Evolutionary conservation across 1,140 invertebrate species (phyloP).

Genomic region (Neomicropteryx cornuta): DNA sequence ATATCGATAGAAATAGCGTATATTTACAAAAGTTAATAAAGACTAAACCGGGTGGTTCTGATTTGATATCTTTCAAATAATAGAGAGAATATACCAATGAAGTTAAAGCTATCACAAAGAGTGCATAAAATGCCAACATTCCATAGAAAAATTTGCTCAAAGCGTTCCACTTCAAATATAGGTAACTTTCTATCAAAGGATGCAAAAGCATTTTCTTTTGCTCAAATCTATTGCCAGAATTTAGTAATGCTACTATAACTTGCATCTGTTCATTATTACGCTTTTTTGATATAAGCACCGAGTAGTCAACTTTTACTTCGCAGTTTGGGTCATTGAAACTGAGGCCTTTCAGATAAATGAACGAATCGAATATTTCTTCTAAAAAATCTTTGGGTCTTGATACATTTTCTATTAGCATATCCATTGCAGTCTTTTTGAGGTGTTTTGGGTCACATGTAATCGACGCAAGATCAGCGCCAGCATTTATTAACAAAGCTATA

Average conservation of each 20-base stretch:
- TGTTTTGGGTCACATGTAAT: constrained; percentile 41
- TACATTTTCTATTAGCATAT: constrained; percentile 37
- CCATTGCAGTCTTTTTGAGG: constrained; percentile 27
- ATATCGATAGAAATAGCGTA: constrained; percentile 22
- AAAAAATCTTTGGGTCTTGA: constrained; percentile 39
- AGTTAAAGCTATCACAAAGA: constrained; percentile 33
- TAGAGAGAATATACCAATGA: constrained; percentile 29
- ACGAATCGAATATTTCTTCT: constrained; percentile 37
- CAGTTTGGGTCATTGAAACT: constrained; percentile 33
- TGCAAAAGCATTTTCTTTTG: constrained; percentile 39
- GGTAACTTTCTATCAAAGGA: constrained; percentile 41
- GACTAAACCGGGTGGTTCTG: constrained; percentile 18
- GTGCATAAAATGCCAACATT: constrained; percentile 34
- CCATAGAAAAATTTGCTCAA: constrained; percentile 37
- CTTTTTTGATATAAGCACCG: constrained; percentile 29
- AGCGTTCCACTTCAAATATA: constrained; percentile 44
- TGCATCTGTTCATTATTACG: constrained; percentile 35
- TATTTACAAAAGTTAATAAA: constrained; percentile 21
- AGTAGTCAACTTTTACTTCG: constrained; percentile 35
- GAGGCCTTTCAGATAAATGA: constrained; percentile 30
- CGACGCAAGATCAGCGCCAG: constrained; percentile 46
- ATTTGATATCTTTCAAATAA: constrained; percentile 25
- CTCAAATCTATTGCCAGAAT: constrained; percentile 33
- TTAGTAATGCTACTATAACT: constrained; percentile 37
- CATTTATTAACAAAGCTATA: constrained; percentile 41